Base-by-base conservation (phyloP, 2,113 vertebrate genomes). In the Catharus minimus region DNA sequence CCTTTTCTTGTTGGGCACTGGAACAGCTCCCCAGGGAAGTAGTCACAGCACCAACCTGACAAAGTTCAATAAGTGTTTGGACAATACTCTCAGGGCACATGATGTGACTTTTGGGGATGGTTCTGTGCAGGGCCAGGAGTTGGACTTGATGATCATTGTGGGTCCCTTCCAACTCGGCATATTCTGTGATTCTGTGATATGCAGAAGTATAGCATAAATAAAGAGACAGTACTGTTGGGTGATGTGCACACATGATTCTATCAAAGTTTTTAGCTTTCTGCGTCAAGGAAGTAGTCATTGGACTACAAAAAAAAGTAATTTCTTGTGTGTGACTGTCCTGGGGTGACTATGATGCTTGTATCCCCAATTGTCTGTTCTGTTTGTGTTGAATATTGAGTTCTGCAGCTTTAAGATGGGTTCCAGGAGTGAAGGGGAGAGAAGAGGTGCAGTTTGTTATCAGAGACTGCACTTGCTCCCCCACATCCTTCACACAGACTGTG, bases 31-130 rank as follows among this genome's bases (percentile, higher is more conserved):
- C 26, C 16, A 6, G 13, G 21, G 61, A 36, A 44, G 32, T 21
- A 36, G 32, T 84, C 32, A 36, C 17, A 43, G 17, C 52, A 5
- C 14, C 6, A 32, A 11, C 2, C 71, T 50, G 52, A 3, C 17
- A 15, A 20, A 30, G 38, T 36, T 66, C 32, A 32, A 15, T 32
- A 66, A 26, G 9, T 1, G 0, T 32, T 43, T 67, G 52, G 52
- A 32, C 61, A 50, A 3, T 21, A 2, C 26, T 17, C 7, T 36
- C 26, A 38, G 26, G 26, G 38, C 7, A 22, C 17, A 0, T 1
- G 71, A 17, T 66, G 52, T 58, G 71, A 50, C 21, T 50, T 17
- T 44, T 36, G 36, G 36, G 21, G 6, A 6, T 56, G 26, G 23
- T 67, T 1, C 26, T 75, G 17, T 50, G 44, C 44, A 22, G 17